These are phyloP conservation scores for Melipona quadrifasciata DNA, from an alignment of 1,140 invertebrate genomes.

Conservation along the genomic window DNA sequence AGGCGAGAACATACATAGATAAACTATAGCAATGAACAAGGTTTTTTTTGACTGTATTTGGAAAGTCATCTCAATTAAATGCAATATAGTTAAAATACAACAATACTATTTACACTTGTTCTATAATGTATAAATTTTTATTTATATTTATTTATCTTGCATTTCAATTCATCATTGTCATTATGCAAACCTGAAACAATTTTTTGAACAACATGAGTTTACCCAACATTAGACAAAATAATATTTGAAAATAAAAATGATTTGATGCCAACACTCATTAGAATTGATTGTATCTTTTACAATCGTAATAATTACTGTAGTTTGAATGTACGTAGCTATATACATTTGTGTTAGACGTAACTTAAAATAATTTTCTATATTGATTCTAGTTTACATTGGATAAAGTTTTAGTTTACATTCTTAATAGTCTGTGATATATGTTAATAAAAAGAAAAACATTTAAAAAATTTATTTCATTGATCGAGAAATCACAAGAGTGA, in stretches of 20 bases:
- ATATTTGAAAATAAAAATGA: neutral
- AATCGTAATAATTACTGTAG: neutral
- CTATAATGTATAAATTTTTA: neutral
- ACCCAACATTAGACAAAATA: neutral
- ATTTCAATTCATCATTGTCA: neutral
- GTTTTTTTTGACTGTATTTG: neutral
- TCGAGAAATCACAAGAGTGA: no score
- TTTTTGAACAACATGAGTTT: neutral
- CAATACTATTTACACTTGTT: neutral
- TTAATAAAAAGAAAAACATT: no score
- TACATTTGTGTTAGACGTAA: neutral
- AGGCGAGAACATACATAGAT: slow-evolving; percentile 28
- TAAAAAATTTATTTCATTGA: no score
- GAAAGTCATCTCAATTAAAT: slow-evolving; percentile 21
- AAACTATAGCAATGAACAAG: neutral
- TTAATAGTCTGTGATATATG: no score
- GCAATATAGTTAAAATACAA: neutral
- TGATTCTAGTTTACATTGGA: no score
- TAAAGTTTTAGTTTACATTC: no score
- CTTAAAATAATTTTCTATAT: neutral
- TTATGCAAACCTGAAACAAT: slow-evolving; percentile 20
- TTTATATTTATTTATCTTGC: neutral
- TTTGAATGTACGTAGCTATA: neutral
- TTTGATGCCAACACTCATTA: neutral
- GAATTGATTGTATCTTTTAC: neutral